Evolutionary conservation across 1,140 invertebrate species (phyloP).

Genomic region (Drepana arcuata): DNA sequence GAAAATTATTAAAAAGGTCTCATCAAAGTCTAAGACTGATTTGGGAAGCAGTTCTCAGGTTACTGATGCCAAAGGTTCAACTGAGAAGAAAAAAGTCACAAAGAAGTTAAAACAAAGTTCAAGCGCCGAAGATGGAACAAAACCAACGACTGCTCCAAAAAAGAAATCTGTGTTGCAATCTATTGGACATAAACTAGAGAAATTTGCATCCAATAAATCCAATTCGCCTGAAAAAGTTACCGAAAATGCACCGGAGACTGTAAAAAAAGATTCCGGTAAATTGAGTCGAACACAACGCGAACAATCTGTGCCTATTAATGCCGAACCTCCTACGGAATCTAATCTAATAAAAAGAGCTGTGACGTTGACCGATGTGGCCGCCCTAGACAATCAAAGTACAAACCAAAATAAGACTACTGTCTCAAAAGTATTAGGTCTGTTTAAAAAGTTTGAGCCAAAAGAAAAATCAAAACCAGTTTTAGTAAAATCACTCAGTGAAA

Average conservation of each 20-base stretch:
- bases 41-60: conserved; percentile 26
- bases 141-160: conserved; percentile 53
- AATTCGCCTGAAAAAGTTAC: conserved; percentile 56
- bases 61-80: conserved; percentile 29
- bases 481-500: conserved; percentile 30
- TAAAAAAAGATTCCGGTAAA: conserved; percentile 34
- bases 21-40: conserved; percentile 57
- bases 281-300: conserved; percentile 74
- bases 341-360: conserved; percentile 78
- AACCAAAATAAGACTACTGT: conserved; percentile 73
- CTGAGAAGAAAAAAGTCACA: conserved; percentile 58
- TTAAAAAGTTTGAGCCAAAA: conserved; percentile 77
- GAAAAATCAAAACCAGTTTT: conserved; percentile 37
- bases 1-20: conserved; percentile 67
- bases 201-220: conserved; percentile 68
- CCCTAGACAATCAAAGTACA: conserved; percentile 45
- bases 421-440: conserved; percentile 79
- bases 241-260: conserved; percentile 25
- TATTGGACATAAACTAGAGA: conserved; percentile 79
- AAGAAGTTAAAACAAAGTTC: conserved; percentile 65
- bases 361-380: conserved; percentile 78
- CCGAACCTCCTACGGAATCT: conserved; percentile 71
- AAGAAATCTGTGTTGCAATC: conserved; percentile 75
- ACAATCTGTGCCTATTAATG: conserved; percentile 74
- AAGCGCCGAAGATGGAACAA: conserved; percentile 41